Evolutionary conservation across 1,140 invertebrate species (phyloP), one percentile per base, ranked within the genome.

Genomic region (Zophobas atratus): DNA sequence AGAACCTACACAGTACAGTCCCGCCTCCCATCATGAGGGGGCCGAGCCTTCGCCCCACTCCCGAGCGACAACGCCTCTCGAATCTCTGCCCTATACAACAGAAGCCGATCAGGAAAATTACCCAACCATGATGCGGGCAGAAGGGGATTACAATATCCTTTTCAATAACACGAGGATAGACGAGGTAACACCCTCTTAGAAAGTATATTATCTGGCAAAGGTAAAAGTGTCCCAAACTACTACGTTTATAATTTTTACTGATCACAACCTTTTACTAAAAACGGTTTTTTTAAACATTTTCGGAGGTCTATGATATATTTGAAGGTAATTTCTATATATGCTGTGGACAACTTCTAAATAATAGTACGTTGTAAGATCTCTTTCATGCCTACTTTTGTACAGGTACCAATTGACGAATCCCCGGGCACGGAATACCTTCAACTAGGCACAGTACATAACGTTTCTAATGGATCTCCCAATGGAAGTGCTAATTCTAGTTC

Each of bases 21-120:
- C 85, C 80, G 78, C 85, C 81, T 84, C 85, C 2, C 84, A 85
- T 53, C 75, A 79, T 8, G 84, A 85, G 70, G 84, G 84, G 84
- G 82, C 83, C 75, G 84, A 81, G 41, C 82, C 82, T 1, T 85
- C 84, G 2, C 85, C 85, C 81, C 83, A 84, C 70, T 86, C 85
- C 6, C 73, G 82, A 32, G 77, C 82, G 32, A 81, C 80, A 81
- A 85, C 85, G 77, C 84, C 85, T n/a, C 76, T 84, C n/a, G 82
- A 85, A 79, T 84, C 82, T 46, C 53, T 85, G 32, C 57, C 82
- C 6, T 85, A 84, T 70, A 75, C 71, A 35, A 63, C 76, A n/a
- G 79, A 81, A 49, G 70, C 77, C 4, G 81, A 84, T 36, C 79
- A 81, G 70, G 83, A 83, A 43, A 79, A 80, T 78, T 78, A 77